Conservation (phyloP, 1,140 invertebrate genomes). For the Drosophila tristis region DNA sequence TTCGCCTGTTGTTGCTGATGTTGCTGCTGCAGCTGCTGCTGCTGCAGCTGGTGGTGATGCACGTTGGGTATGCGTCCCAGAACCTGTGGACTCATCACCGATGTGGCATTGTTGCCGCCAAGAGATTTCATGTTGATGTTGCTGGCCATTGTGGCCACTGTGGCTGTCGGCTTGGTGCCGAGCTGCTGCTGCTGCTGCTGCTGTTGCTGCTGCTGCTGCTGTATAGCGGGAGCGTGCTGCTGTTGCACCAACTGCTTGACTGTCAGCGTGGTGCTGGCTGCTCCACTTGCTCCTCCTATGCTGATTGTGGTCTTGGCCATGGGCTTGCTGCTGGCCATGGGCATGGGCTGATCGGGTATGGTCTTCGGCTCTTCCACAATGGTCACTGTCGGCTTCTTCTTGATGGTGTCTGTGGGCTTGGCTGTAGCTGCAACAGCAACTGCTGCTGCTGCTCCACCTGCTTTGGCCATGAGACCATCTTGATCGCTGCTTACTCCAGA, state of each 20-base stretch:
- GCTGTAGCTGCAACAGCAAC: neutral
- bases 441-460: slow-evolving; percentile 65
- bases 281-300: slow-evolving; percentile 44
- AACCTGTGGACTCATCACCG: slow-evolving; percentile 64
- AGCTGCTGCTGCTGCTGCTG: slow-evolving; percentile 75
- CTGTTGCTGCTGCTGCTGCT: slow-evolving; percentile 71
- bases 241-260: slow-evolving; percentile 81
- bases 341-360: slow-evolving; percentile 57
- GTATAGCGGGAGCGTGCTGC: slow-evolving; percentile 76
- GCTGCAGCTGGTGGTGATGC: slow-evolving; percentile 61
- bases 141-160: slow-evolving; percentile 17
- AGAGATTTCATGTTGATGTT: slow-evolving; percentile 18
- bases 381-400: slow-evolving; percentile 79
- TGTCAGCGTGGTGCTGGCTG: slow-evolving; percentile 64
- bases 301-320: slow-evolving; percentile 67
- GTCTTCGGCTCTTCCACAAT: slow-evolving; percentile 80
- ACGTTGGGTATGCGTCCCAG: slow-evolving; percentile 71
- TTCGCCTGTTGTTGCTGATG: slow-evolving; percentile 64
- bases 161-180: slow-evolving; percentile 38
- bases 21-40: slow-evolving; percentile 47
- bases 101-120: slow-evolving; percentile 27
- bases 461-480: slow-evolving; percentile 85
- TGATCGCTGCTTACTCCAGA: slow-evolving; percentile 94
- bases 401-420: slow-evolving; percentile 80
- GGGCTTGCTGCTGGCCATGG: slow-evolving; percentile 36